Percentiles rank a stretch among this genome's conserved stretches.
phyloP scores from a whole-genome alignment of 2,113 vertebrate genomes.

The Mormyrus lacerda region DNA sequence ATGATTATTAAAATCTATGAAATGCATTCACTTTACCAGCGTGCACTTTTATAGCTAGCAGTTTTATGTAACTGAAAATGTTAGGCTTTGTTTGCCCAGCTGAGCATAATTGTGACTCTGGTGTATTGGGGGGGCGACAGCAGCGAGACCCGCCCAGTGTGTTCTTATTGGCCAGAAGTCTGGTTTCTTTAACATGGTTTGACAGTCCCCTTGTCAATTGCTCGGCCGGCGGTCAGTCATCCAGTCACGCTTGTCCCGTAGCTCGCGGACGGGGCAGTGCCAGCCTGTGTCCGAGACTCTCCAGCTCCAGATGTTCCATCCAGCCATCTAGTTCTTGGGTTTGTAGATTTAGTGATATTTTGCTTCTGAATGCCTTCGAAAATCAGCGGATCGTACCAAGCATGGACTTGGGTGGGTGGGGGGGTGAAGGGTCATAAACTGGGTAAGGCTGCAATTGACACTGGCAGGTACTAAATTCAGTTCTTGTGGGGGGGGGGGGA shows the following conservation, averaged over 20 bases:
- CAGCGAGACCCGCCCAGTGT: background rate
- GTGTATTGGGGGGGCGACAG: background rate
- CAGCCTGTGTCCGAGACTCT: background rate
- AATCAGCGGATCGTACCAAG: background rate
- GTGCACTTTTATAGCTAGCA: background rate
- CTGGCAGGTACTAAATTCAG: slow-evolving; percentile 72
- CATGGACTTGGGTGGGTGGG: background rate
- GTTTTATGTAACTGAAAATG: background rate
- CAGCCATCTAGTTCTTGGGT: background rate
- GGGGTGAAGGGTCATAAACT: background rate
- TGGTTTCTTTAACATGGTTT: background rate
- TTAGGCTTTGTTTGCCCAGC: background rate
- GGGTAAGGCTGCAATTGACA: slow-evolving; percentile 66
- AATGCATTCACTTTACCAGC: background rate
- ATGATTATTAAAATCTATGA: background rate
- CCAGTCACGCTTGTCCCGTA: background rate
- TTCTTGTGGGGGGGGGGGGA: slow-evolving; percentile 29
- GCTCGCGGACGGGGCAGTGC: background rate
- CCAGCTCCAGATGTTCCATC: background rate
- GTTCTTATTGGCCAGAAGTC: background rate
- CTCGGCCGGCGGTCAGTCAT: background rate
- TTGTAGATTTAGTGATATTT: background rate
- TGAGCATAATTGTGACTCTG: background rate
- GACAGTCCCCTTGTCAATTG: background rate
- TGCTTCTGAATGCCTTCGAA: background rate